Evolutionary conservation across 2,113 vertebrate species (phyloP).

Genomic region (Sigmodon hispidus): DNA sequence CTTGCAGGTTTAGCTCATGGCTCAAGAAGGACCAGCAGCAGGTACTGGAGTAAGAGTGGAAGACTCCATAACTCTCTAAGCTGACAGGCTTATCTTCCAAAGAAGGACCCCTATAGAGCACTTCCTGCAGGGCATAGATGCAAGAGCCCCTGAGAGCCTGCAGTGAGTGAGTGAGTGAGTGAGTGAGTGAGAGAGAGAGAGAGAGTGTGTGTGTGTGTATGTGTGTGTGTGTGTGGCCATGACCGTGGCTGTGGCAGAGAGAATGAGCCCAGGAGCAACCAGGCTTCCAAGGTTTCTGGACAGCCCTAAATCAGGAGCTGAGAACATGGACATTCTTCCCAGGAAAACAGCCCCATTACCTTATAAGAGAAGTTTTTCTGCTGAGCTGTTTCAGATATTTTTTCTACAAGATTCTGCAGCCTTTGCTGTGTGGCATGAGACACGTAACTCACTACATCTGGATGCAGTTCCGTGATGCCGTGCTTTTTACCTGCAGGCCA

Average conservation of each 20-base stretch:
- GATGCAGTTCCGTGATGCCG: constrained; percentile 94
- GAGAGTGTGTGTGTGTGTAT: too few species aligned
- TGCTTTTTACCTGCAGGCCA: constrained; percentile 90
- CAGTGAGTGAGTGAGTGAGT: too few species aligned
- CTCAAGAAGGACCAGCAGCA: neutral
- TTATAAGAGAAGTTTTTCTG: constrained; percentile 94
- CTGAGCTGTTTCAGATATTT: constrained; percentile 94
- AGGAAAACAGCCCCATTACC: constrained; percentile 82
- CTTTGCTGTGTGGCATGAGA: constrained; percentile 94
- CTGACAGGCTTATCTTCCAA: neutral
- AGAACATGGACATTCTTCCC: neutral
- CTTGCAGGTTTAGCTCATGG: neutral
- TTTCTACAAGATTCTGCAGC: constrained; percentile 93
- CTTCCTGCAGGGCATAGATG: neutral
- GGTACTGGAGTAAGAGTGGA: too few species aligned
- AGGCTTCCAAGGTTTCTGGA: neutral
- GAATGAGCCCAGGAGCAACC: neutral
- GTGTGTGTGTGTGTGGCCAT: too few species aligned
- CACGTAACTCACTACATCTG: constrained; percentile 93
- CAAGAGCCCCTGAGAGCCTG: neutral
- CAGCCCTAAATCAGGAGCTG: accelerated
- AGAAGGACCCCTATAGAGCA: neutral
- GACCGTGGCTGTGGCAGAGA: accelerated
- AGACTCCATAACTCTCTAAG: accelerated
- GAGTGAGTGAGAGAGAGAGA: too few species aligned